Percentiles rank a stretch among this genome's conserved stretches.
Evolutionary conservation across 2,888 invertebrate species (phyloP).

Genomic region (Ctenicera cuprea): DNA sequence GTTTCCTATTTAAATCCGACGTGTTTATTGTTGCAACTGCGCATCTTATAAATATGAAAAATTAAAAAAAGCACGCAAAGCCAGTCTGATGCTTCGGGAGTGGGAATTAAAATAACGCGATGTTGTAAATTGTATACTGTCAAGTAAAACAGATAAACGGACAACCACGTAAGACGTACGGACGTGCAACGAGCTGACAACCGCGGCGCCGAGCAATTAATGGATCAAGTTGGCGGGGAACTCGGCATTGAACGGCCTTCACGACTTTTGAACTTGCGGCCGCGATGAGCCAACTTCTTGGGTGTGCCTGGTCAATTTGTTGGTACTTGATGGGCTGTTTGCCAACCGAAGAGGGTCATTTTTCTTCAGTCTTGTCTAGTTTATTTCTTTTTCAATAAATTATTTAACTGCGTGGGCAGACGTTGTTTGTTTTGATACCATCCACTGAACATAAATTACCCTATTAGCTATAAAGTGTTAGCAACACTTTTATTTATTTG

Average conservation of each 20-base stretch:
- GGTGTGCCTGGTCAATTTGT: constrained; percentile 44
- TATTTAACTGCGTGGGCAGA: neutral
- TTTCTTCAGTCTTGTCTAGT: neutral
- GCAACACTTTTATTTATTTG: too few species aligned
- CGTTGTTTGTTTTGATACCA: too few species aligned
- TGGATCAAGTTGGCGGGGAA: constrained; percentile 54
- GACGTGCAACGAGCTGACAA: constrained; percentile 49
- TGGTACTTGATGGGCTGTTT: constrained; percentile 10
- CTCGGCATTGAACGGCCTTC: constrained; percentile 61
- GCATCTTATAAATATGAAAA: constrained; percentile 31
- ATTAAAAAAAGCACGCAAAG: constrained; percentile 30
- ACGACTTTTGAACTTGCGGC: constrained; percentile 55
- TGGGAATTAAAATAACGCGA: constrained; percentile 41
- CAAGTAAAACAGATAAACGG: constrained; percentile 37
- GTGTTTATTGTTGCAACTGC: constrained; percentile 44
- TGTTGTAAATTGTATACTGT: constrained; percentile 45
- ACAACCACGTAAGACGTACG: constrained; percentile 42
- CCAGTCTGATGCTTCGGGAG: neutral
- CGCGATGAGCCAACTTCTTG: constrained; percentile 48
- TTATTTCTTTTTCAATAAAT: neutral
- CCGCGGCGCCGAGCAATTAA: constrained; percentile 56
- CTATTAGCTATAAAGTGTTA: too few species aligned
- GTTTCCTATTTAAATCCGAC: constrained; percentile 42
- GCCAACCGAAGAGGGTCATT: constrained; percentile 5
- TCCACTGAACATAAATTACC: neutral